Conservation (phyloP, 2,888 invertebrate genomes). For the Shargacucullia verbasci region DNA sequence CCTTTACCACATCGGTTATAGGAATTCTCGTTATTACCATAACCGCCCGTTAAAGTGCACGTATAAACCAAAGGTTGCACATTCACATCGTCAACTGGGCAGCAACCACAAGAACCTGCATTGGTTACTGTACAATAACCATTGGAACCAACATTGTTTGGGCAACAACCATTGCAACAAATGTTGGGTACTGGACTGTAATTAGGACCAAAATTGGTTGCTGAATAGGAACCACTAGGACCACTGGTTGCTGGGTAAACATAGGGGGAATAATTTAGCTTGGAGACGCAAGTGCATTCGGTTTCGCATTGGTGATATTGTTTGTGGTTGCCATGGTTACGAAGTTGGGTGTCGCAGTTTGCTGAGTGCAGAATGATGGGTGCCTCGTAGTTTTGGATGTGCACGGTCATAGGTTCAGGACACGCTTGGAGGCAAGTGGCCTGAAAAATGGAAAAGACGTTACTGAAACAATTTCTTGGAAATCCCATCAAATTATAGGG, state of each 20-base stretch:
- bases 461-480: not conserved
- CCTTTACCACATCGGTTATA: constrained; percentile 4
- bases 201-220: constrained; percentile 14
- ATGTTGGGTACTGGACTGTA: constrained; percentile 2
- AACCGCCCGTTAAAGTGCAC: constrained; percentile 12
- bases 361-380: constrained; percentile 61
- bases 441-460: constrained; percentile 55
- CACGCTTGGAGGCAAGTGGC: constrained; percentile 49
- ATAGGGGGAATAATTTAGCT: constrained; percentile 21
- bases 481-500: too few species aligned
- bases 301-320: constrained; percentile 23
- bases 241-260: too few species aligned
- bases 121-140: too few species aligned
- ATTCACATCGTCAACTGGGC: constrained; percentile 6
- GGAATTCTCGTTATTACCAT: constrained; percentile 4
- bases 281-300: constrained; percentile 51
- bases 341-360: constrained; percentile 34
- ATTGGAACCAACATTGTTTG: too few species aligned
- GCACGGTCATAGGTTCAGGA: constrained; percentile 63
- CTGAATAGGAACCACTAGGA: not conserved
- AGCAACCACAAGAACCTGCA: constrained; percentile 2
- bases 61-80: constrained; percentile 8
- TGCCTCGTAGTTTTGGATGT: constrained; percentile 74
- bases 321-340: constrained; percentile 27
- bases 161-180: constrained; percentile 6